Conservation (phyloP, 2,797 vertebrate species). For the Aphelocoma californica region DNA sequence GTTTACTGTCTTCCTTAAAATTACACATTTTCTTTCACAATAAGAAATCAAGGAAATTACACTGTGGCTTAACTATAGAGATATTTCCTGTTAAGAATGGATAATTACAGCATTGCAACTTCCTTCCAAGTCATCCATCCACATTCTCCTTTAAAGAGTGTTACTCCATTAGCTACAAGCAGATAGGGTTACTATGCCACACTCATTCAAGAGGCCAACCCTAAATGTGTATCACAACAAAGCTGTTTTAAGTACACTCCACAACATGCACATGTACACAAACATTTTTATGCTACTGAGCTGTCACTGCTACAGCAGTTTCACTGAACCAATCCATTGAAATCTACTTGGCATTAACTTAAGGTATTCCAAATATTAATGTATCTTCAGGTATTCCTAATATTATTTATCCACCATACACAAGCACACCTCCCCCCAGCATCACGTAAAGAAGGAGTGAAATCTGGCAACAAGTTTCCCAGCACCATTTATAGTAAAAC, state of each 20-base stretch:
- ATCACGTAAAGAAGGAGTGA: background rate
- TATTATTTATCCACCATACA: background rate
- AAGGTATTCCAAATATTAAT: background rate
- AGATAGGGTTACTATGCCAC: background rate
- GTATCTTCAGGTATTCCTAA: background rate
- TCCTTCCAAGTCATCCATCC: slow-evolving; percentile 51
- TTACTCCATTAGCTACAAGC: background rate
- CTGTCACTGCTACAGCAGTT: accelerated
- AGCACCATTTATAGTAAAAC: background rate
- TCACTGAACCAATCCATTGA: background rate
- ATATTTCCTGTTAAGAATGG: slow-evolving; percentile 29
- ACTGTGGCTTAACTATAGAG: background rate
- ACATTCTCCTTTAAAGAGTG: slow-evolving; percentile 26
- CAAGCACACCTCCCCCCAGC: background rate
- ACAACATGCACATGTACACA: background rate
- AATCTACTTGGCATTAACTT: background rate
- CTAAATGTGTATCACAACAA: background rate
- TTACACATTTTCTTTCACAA: background rate
- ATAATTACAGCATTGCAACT: slow-evolving; percentile 40
- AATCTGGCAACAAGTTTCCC: background rate
- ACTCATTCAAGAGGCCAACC: background rate
- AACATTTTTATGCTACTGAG: background rate
- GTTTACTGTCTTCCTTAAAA: background rate
- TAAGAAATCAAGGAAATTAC: slow-evolving; percentile 28
- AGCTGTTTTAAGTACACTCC: background rate